phyloP scores from a whole-genome alignment of 2,888 invertebrate species.

The Himalopsyche kuldschensis region DNA sequence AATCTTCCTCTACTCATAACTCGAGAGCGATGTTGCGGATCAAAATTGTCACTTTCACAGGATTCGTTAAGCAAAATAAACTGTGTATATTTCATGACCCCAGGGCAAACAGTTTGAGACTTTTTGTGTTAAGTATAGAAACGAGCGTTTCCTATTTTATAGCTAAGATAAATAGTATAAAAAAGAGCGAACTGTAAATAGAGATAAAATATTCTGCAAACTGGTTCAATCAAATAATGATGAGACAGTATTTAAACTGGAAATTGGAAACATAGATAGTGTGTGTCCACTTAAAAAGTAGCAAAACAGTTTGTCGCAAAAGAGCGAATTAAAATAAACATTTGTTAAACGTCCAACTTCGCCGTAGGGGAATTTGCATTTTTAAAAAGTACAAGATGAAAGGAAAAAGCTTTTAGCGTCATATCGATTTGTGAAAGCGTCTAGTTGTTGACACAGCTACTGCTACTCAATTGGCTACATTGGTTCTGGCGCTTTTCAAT shows the following conservation, averaged over 20 bases:
- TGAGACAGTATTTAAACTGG: background rate
- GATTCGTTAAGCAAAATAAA: too few relatives aligned
- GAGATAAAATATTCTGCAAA: too few relatives aligned
- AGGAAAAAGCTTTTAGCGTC: slow-evolving; percentile 23
- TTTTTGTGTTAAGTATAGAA: too few relatives aligned
- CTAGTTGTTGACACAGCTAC: slow-evolving; percentile 31
- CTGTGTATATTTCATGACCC: too few relatives aligned
- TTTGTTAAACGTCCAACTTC: background rate
- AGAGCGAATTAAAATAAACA: background rate
- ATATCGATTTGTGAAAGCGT: slow-evolving; percentile 30
- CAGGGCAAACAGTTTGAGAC: too few relatives aligned
- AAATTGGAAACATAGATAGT: background rate
- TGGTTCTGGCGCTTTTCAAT: background rate
- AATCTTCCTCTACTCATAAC: too few relatives aligned
- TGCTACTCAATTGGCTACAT: slow-evolving; percentile 25
- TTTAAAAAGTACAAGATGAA: slow-evolving; percentile 1
- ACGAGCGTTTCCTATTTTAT: too few relatives aligned
- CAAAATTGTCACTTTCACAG: too few relatives aligned
- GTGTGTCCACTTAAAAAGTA: background rate
- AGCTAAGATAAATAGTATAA: too few relatives aligned
- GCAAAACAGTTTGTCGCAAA: background rate
- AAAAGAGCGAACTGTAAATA: too few relatives aligned
- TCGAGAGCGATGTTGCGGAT: too few relatives aligned
- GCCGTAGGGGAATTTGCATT: slow-evolving; percentile 12
- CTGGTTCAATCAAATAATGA: background rate